phyloP scores from a whole-genome alignment of 2,113 vertebrate genomes.

The Boleophthalmus pectinirostris region DNA sequence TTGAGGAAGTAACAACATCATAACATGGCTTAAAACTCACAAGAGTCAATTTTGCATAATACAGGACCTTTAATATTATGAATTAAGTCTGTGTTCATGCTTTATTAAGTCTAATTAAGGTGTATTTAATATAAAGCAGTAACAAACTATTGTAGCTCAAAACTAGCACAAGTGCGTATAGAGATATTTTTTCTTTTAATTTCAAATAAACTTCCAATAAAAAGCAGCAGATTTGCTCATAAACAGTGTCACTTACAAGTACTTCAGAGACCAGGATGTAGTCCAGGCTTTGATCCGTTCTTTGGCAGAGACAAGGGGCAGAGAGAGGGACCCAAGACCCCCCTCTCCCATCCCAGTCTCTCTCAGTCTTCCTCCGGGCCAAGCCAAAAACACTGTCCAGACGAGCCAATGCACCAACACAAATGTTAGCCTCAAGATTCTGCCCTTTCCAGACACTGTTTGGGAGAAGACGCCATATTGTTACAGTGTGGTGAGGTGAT shows the following conservation, averaged over 20 bases:
- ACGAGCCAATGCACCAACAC: slow-evolving; percentile 32
- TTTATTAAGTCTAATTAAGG: too few species aligned
- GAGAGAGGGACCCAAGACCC: slow-evolving; percentile 40
- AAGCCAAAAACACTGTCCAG: slow-evolving; percentile 38
- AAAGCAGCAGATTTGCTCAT: background rate
- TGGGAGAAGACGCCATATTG: slow-evolving; percentile 11
- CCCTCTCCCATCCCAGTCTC: slow-evolving; percentile 41
- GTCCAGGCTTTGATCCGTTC: slow-evolving; percentile 47
- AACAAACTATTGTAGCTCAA: too few species aligned
- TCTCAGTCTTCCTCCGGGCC: slow-evolving; percentile 20
- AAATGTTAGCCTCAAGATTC: slow-evolving; percentile 47
- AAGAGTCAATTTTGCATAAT: too few species aligned
- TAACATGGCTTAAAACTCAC: too few species aligned
- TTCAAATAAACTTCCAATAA: background rate
- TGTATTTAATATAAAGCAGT: too few species aligned
- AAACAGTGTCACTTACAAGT: slow-evolving; percentile 14
- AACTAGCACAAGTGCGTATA: too few species aligned
- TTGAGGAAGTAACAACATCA: too few species aligned
- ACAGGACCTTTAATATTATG: too few species aligned
- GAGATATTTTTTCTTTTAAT: background rate
- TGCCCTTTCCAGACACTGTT: slow-evolving; percentile 17
- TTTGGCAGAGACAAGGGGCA: slow-evolving; percentile 27
- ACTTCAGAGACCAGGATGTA: slow-evolving; percentile 7
- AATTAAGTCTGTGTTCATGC: too few species aligned
- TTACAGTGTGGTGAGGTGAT: slow-evolving; percentile 10